A percentile compares a stretch with the other conserved stretches of the same genome.
Conservation (phyloP, 2,113 vertebrate species). For the Falco punctatus region DNA sequence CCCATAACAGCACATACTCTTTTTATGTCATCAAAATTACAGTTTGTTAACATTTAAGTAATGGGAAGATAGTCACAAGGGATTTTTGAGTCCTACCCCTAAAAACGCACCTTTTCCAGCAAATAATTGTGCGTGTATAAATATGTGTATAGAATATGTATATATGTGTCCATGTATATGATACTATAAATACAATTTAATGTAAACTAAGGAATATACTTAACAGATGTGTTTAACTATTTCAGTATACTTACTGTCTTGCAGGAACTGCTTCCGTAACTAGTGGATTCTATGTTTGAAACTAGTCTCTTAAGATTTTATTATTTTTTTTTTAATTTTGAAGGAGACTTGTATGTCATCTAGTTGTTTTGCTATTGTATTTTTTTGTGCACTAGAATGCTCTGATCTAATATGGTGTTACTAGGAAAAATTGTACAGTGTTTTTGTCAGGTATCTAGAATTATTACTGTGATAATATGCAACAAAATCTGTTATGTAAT, state of each 20-base stretch:
- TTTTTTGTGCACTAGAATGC: not conserved
- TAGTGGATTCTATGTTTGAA: not conserved
- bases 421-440: not conserved
- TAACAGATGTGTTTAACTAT: not conserved
- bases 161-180: not conserved
- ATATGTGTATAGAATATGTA: not conserved
- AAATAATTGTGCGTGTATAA: not conserved
- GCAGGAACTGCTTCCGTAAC: not conserved
- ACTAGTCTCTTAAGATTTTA: not conserved
- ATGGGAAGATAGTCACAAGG: not conserved
- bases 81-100: not conserved
- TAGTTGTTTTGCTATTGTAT: not conserved
- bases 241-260: not conserved
- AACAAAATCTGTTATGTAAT: not conserved
- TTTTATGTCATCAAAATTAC: not conserved
- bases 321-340: not conserved
- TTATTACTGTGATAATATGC: not conserved
- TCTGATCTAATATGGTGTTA: not conserved
- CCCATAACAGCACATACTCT: accelerated
- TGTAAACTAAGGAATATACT: not conserved
- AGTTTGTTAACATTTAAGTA: accelerated
- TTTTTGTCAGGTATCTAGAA: not conserved
- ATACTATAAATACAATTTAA: not conserved
- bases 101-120: not conserved
- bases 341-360: accelerated